These are phyloP conservation scores for Pyrochroa serraticornis DNA, from an alignment of 2,888 invertebrate genomes.

Conservation along the genomic window DNA sequence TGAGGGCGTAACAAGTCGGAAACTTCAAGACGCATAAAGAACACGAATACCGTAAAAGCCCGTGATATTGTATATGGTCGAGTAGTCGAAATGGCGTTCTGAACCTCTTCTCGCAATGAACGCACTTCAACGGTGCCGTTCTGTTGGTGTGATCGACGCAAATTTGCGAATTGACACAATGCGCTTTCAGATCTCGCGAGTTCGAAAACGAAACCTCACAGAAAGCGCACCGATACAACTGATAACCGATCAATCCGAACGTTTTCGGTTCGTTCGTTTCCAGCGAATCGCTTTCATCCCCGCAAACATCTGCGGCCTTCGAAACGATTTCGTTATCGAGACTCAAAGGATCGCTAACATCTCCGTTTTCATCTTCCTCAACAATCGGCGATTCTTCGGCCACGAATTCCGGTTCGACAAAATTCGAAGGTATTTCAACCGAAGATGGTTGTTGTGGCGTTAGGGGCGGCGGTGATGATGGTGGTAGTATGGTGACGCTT, in stretches of 20 bases:
- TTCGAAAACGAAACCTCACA: slow-evolving; percentile 56
- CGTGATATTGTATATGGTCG: slow-evolving; percentile 67
- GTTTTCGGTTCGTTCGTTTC: not conserved
- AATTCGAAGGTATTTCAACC: too few relatives aligned
- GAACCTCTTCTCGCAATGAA: slow-evolving; percentile 60
- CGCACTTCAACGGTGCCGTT: slow-evolving; percentile 57
- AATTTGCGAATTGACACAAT: slow-evolving; percentile 46
- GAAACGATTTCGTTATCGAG: slow-evolving; percentile 22
- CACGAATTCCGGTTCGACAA: not conserved
- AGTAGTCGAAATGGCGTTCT: slow-evolving; percentile 58
- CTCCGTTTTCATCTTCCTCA: slow-evolving; percentile 19
- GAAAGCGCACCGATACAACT: slow-evolving; percentile 62
- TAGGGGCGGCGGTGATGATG: too few relatives aligned
- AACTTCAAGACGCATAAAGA: slow-evolving; percentile 61
- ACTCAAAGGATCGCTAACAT: slow-evolving; percentile 35
- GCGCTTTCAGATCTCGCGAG: slow-evolving; percentile 53
- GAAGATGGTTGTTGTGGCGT: too few relatives aligned
- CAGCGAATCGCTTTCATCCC: slow-evolving; percentile 30
- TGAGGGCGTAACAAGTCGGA: slow-evolving; percentile 44
- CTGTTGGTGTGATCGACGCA: slow-evolving; percentile 31
- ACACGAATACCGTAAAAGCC: slow-evolving; percentile 65
- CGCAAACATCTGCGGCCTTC: slow-evolving; percentile 24
- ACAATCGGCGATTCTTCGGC: slow-evolving; percentile 5
- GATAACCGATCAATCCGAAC: slow-evolving; percentile 51
- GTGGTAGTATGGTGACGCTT: too few relatives aligned